Percentiles rank a stretch among this genome's conserved stretches.
These are phyloP conservation scores for Palythoa grandis DNA, from an alignment of 92 coral and sea anemone species.

Conservation along the genomic window DNA sequence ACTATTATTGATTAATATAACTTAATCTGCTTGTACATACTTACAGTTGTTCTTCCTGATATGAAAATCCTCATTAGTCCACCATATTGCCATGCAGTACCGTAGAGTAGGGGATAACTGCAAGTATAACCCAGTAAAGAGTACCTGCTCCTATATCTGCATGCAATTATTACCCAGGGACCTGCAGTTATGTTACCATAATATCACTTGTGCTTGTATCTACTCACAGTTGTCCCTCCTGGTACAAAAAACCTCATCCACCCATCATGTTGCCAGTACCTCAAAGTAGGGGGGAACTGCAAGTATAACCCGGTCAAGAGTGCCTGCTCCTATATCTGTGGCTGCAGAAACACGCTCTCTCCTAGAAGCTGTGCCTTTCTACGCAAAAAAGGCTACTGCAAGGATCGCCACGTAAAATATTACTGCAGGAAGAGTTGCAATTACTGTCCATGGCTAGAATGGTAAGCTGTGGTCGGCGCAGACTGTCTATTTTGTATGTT, in stretches of 20 bases:
- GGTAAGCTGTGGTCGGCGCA: constrained; percentile 3
- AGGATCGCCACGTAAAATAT: constrained; percentile 24
- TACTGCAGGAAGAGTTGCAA: constrained; percentile 36
- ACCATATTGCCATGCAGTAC: constrained; percentile 16
- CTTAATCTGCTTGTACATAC: background rate
- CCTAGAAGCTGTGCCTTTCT: background rate
- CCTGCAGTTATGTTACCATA: background rate
- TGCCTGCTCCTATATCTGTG: constrained; percentile 39
- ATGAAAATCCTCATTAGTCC: constrained; percentile 11
- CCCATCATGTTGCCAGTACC: constrained; percentile 35
- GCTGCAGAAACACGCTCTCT: constrained; percentile 17
- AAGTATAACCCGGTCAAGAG: constrained; percentile 31
- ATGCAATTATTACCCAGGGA: no score
- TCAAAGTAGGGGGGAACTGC: constrained; percentile 34
- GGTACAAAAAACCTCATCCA: constrained; percentile 16
- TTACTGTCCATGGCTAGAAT: constrained; percentile 31
- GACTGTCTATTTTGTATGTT: no score
- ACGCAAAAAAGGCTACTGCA: background rate
- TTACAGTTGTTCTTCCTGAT: constrained; percentile 13
- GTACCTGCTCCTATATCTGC: constrained; percentile 28
- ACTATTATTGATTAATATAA: no score
- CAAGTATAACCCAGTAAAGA: constrained; percentile 25
- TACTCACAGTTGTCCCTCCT: constrained; percentile 2
- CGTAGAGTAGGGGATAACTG: constrained; percentile 26
- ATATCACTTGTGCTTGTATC: background rate